These are phyloP conservation scores for Eurosta solidaginis DNA, from an alignment of 1,140 invertebrate species.

Conservation along the genomic window DNA sequence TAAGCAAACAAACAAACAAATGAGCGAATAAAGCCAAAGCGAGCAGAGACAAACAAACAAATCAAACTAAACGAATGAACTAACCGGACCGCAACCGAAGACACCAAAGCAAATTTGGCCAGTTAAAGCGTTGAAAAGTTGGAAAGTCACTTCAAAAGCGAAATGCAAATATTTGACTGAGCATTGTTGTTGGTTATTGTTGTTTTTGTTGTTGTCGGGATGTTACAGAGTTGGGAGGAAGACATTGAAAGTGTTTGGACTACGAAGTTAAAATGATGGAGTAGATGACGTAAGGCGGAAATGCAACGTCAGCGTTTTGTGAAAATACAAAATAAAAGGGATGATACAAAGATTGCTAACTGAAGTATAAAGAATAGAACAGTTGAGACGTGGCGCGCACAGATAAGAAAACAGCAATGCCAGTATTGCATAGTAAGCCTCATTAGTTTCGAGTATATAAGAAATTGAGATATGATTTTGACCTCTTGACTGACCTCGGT, in stretches of 20 bases:
- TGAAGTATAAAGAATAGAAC: neutral
- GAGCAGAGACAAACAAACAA: constrained; percentile 18
- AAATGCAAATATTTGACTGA: constrained; percentile 17
- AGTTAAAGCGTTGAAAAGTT: constrained; percentile 22
- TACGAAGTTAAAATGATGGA: neutral
- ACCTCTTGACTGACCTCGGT: too few species aligned
- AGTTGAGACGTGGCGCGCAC: neutral
- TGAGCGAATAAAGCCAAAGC: neutral
- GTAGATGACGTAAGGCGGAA: neutral
- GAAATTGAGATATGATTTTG: too few species aligned
- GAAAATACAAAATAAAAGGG: neutral
- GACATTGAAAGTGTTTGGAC: constrained; percentile 24
- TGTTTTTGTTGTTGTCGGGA: neutral
- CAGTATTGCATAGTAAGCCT: too few species aligned
- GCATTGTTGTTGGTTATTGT: neutral
- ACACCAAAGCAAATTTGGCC: constrained; percentile 17
- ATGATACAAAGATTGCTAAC: neutral
- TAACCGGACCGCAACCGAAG: constrained; percentile 14
- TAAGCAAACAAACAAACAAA: constrained; percentile 8
- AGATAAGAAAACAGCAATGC: too few species aligned
- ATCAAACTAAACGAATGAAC: neutral
- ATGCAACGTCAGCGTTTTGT: constrained; percentile 1
- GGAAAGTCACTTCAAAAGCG: constrained; percentile 21
- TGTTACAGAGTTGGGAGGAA: neutral
- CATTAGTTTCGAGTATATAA: too few species aligned